These are phyloP conservation scores for Hyposoter didymator DNA, from an alignment of 2,888 invertebrate genomes.

Conservation along the genomic window DNA sequence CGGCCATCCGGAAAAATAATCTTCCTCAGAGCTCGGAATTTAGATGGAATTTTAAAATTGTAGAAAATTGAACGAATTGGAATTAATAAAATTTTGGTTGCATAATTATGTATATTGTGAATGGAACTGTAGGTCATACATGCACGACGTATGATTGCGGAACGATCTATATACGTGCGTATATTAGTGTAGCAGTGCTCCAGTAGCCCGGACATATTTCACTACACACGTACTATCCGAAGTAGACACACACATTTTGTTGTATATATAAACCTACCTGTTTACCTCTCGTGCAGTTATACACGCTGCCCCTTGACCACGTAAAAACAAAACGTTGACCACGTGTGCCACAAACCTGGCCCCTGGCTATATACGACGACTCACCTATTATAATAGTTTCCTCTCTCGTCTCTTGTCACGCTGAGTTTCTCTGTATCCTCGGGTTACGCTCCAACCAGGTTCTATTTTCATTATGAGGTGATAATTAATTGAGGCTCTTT, in stretches of 20 bases:
- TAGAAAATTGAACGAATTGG: too few species aligned
- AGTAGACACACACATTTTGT: conserved; percentile 31
- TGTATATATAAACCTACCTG: conserved; percentile 46
- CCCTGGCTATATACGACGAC: conserved; percentile 55
- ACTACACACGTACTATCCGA: conserved; percentile 28
- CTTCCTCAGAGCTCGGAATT: too few species aligned
- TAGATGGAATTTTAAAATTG: too few species aligned
- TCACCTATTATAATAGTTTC: conserved; percentile 65
- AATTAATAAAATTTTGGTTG: too few species aligned
- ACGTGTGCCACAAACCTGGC: conserved; percentile 49
- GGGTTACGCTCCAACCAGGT: conserved; percentile 1
- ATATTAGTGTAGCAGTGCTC: conserved; percentile 35
- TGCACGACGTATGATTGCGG: not conserved
- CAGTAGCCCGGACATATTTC: conserved; percentile 35
- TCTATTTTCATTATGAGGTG: conserved; percentile 44
- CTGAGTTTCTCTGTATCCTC: conserved; percentile 40
- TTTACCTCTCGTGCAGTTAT: conserved; percentile 58
- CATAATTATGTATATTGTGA: not conserved
- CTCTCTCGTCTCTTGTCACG: conserved; percentile 33
- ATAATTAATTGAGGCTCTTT: conserved; percentile 51
- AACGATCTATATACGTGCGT: conserved; percentile 6
- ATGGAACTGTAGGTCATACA: conserved; percentile 17
- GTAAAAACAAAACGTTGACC: conserved; percentile 65
- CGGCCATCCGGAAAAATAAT: too few species aligned
- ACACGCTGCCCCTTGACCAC: conserved; percentile 64